Evolutionary conservation across 2,888 invertebrate species (phyloP).

Genomic region (Aleiodes alternator): DNA sequence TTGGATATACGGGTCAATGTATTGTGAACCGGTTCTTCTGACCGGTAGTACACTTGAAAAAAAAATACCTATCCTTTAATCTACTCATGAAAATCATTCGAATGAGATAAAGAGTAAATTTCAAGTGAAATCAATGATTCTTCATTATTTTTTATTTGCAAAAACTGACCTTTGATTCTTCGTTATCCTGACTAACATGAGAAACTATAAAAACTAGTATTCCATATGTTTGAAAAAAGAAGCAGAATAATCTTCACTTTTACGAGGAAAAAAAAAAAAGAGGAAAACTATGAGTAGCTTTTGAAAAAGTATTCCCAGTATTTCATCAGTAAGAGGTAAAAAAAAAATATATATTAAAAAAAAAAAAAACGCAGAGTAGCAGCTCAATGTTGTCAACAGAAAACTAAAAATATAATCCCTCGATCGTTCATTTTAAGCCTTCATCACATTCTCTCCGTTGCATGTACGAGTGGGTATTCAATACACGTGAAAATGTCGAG

Average conservation of each 20-base stretch:
- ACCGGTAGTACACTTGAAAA: neutral
- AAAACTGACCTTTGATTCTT: too few species aligned
- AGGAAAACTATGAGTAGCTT: too few species aligned
- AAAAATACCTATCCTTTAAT: neutral
- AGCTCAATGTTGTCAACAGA: slow-evolving; percentile 31
- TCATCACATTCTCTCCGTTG: slow-evolving; percentile 24
- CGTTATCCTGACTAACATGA: too few species aligned
- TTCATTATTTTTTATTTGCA: too few species aligned
- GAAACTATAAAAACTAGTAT: too few species aligned
- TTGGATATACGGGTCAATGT: slow-evolving; percentile 14
- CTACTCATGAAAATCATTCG: slow-evolving; percentile 4
- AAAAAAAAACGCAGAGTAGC: slow-evolving; percentile 15
- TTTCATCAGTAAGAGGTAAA: too few species aligned
- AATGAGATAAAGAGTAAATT: neutral
- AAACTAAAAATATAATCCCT: slow-evolving; percentile 30
- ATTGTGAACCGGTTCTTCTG: slow-evolving; percentile 27
- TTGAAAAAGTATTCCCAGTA: too few species aligned
- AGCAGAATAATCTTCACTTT: too few species aligned
- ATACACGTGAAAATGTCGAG: slow-evolving; percentile 30
- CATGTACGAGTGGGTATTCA: slow-evolving; percentile 29
- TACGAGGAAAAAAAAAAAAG: too few species aligned
- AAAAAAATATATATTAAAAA: too few species aligned
- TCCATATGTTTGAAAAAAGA: too few species aligned
- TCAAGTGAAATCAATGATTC: neutral
- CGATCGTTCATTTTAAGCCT: slow-evolving; percentile 36